phyloP scores from a whole-genome alignment of 2,797 vertebrate species.

The Hyperoplus lanceolatus region DNA sequence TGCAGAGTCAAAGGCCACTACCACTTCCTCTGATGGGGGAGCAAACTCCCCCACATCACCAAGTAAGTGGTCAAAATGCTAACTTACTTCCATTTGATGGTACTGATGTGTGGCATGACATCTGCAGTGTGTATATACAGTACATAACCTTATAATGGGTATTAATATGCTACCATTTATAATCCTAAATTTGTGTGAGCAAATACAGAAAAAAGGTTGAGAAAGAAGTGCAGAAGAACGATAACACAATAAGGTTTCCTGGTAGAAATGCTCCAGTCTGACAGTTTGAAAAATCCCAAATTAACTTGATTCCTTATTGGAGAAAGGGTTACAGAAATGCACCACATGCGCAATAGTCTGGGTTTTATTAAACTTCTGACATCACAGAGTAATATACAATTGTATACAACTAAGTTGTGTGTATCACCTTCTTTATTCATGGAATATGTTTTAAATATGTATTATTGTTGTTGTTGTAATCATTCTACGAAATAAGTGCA shows the following conservation, averaged over 20 bases:
- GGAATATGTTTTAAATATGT: background rate
- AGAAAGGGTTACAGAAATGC: background rate
- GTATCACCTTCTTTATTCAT: background rate
- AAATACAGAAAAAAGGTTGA: background rate
- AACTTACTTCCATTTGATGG: background rate
- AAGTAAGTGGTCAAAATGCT: slow-evolving; percentile 85
- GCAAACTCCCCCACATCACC: slow-evolving; percentile 92
- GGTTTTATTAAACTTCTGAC: background rate
- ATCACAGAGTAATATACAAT: background rate
- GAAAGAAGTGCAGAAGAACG: background rate
- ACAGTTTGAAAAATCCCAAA: too few species aligned
- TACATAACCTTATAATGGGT: background rate
- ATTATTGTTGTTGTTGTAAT: too few species aligned
- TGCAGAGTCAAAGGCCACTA: slow-evolving; percentile 92
- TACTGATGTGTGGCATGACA: background rate
- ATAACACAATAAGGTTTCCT: background rate
- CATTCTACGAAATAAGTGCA: background rate
- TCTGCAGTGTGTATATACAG: background rate
- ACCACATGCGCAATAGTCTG: background rate
- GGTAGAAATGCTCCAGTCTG: slow-evolving; percentile 20
- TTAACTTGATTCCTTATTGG: background rate
- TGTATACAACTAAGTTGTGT: background rate
- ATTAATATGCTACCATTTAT: background rate
- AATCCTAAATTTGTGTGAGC: background rate
- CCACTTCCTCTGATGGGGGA: slow-evolving; percentile 91